Conservation (phyloP, 1,140 invertebrate genomes). For the Aphaenogaster ashmeadi region DNA sequence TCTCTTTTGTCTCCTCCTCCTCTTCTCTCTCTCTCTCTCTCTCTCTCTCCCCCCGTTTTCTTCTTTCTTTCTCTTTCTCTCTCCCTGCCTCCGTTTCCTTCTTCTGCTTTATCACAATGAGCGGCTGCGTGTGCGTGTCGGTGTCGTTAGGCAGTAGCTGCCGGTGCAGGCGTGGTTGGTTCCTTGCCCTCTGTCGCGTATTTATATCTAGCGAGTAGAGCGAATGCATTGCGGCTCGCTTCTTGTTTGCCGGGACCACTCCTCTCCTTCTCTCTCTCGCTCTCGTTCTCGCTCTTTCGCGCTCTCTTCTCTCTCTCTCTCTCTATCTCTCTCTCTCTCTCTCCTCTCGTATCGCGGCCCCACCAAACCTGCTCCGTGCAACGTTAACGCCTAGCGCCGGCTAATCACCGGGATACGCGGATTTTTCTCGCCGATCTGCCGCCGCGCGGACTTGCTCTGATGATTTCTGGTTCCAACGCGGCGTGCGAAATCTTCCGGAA, state of each 20-base stretch:
- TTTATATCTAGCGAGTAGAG: conserved; percentile 80
- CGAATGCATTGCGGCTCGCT: conserved; percentile 79
- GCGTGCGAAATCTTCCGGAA: conserved; percentile 33
- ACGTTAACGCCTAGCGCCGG: conserved; percentile 78
- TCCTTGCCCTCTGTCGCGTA: conserved; percentile 80
- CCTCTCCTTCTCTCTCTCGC: conserved; percentile 50
- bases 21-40: conserved; percentile 4
- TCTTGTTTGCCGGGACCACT: conserved; percentile 77
- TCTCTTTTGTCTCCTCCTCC: not conserved
- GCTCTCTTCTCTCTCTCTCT: not conserved
- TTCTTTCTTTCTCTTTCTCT: conserved; percentile 25
- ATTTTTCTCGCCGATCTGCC: conserved; percentile 66
- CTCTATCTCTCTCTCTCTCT: not conserved
- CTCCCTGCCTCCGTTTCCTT: conserved; percentile 57
- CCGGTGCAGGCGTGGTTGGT: conserved; percentile 79
- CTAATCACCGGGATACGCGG: conserved; percentile 73
- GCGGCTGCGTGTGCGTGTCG: conserved; percentile 80
- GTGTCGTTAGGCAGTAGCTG: conserved; percentile 79
- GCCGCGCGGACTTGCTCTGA: conserved; percentile 32
- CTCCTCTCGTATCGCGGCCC: conserved; percentile 45
- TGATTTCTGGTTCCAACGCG: conserved; percentile 46
- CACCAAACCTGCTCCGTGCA: conserved; percentile 75
- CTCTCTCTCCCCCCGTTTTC: not conserved
- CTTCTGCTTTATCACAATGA: conserved; percentile 81
- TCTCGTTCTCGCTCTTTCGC: conserved; percentile 14